These are phyloP conservation scores for Lypha dubia DNA, from an alignment of 2,888 invertebrate species.

Conservation along the genomic window DNA sequence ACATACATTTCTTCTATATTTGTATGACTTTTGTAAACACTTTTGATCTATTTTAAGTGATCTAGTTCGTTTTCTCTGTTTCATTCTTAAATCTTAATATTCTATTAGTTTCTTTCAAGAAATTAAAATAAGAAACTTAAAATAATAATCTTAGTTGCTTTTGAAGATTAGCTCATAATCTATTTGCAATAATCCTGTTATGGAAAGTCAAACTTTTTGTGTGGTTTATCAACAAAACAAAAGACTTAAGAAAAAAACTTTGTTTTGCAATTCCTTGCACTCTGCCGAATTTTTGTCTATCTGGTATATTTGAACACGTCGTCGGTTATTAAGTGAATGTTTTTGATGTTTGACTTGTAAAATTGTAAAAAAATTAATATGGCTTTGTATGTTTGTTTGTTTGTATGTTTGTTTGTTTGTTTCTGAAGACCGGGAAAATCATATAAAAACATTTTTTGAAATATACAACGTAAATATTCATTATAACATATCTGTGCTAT, in stretches of 20 bases:
- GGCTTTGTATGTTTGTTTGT: too few relatives aligned
- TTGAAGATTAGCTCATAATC: conserved; percentile 3
- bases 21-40: background rate
- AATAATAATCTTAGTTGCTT: background rate
- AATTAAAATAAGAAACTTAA: background rate
- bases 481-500: too few relatives aligned
- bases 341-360: too few relatives aligned
- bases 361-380: too few relatives aligned
- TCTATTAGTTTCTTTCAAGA: conserved; percentile 14
- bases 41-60: conserved; percentile 41
- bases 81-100: conserved; percentile 11
- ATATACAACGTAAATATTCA: too few relatives aligned
- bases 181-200: conserved; percentile 4
- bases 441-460: too few relatives aligned
- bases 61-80: background rate
- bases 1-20: background rate
- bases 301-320: too few relatives aligned
- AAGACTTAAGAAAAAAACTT: background rate
- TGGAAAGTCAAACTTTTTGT: conserved; percentile 22
- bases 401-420: too few relatives aligned
- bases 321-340: too few relatives aligned
- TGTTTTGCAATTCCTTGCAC: background rate
- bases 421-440: too few relatives aligned
- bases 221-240: background rate
- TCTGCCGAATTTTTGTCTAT: too few relatives aligned